Conservation (phyloP, 1,140 invertebrate species). For the Conus betulinus region DNA sequence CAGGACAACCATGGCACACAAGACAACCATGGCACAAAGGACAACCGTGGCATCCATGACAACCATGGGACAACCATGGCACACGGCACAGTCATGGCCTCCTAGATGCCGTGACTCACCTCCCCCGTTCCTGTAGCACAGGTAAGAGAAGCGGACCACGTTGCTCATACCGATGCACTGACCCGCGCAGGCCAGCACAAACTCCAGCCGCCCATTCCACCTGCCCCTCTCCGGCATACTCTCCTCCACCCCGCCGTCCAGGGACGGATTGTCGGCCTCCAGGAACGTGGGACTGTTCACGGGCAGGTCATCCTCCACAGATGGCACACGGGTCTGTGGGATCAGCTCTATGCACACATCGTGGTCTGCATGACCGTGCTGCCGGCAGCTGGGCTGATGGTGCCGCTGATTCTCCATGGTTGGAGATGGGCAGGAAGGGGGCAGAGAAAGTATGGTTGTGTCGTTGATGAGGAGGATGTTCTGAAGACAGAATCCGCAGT, state of each 20-base stretch:
- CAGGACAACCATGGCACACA: too few species aligned
- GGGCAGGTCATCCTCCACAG: background rate
- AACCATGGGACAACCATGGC: too few species aligned
- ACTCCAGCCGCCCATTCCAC: conserved; percentile 72
- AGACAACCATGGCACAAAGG: too few species aligned
- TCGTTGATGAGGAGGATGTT: background rate
- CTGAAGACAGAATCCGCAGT: background rate
- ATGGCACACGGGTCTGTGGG: background rate
- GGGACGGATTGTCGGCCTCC: conserved; percentile 23
- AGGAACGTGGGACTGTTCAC: background rate
- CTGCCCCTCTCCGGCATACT: conserved; percentile 78
- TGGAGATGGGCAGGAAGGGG: background rate
- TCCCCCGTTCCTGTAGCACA: conserved; percentile 65
- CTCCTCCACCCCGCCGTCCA: conserved; percentile 42
- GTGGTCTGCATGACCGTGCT: background rate
- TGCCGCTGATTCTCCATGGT: conserved; percentile 29
- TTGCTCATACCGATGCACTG: conserved; percentile 75
- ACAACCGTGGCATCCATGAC: too few species aligned
- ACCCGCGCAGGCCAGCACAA: conserved; percentile 71
- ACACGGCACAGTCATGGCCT: too few species aligned
- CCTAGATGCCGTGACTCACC: conserved; percentile 34
- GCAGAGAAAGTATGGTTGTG: background rate
- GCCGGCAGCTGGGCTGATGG: background rate
- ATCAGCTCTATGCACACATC: conserved; percentile 41
- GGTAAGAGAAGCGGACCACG: conserved; percentile 74